phyloP scores from a whole-genome alignment of 2,797 vertebrate genomes.

The Muraenolepis orangiensis region DNA sequence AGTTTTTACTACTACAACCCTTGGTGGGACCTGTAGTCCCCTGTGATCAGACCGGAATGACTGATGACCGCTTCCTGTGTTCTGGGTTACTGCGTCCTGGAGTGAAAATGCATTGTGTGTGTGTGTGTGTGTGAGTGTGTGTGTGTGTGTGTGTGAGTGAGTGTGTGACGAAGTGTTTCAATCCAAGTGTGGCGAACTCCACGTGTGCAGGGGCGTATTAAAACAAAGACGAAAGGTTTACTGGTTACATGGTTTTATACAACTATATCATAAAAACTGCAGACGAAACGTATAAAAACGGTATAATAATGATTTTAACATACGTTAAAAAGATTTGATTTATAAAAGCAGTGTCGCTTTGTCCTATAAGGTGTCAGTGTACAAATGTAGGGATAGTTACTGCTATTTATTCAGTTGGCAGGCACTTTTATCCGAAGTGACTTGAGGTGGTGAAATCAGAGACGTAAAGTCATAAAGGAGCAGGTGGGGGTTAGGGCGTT shows the following conservation, averaged over 20 bases:
- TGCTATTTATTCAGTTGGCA: not conserved
- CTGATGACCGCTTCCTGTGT: not conserved
- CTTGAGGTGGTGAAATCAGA: not conserved
- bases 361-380: not conserved
- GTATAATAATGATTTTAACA: too few relatives aligned
- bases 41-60: not conserved
- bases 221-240: not conserved
- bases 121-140: not conserved
- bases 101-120: not conserved
- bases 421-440: not conserved
- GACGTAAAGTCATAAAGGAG: too few relatives aligned
- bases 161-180: too few relatives aligned
- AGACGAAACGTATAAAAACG: too few relatives aligned
- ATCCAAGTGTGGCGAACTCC: not conserved
- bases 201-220: not conserved
- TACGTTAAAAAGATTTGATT: not conserved
- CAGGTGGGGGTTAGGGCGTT: too few relatives aligned
- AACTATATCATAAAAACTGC: too few relatives aligned
- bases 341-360: not conserved
- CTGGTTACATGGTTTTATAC: not conserved
- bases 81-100: not conserved
- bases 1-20: conserved; percentile 1
- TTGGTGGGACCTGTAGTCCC: not conserved
- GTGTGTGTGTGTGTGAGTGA: too few relatives aligned
- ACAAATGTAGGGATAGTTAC: not conserved